Evolutionary conservation across 2,888 invertebrate species (phyloP), one percentile per base, ranked within the genome.

Genomic region (Catonia carolina): DNA sequence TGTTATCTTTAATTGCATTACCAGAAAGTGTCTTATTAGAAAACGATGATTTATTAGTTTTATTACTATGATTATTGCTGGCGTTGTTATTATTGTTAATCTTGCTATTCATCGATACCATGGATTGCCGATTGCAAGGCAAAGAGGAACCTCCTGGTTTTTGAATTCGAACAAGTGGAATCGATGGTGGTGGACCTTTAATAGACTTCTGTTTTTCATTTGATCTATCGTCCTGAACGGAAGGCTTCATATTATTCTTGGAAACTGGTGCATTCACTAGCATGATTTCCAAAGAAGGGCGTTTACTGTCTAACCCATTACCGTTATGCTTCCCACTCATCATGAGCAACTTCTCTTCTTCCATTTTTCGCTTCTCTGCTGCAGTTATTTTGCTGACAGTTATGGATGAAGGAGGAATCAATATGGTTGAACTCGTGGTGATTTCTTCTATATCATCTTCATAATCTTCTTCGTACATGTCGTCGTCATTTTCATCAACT

Each of bases 321-420:
- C 70, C 64, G 27, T 62, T 62, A 31, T 60, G 58, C 7, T 52
- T 52, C 12, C 52, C 52, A 41, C 61, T 56, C 41, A 61, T 55
- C 61, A 64, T 61, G 33, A 63, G 45, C 2, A 65, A 52, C 53
- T 67, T 67, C 12, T 66, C 63, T 49, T 66, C 63, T 48, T 66
- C 66, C 64, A 66, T 63, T 45, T 65, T 63, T 15, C 62, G 54
- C 37, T 66, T 66, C 39, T 67, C 66, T 12, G 63, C 66, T 6
- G 67, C 69, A 1, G 67, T 67, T 59, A 68, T 67, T 60, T 69
- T 71, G 54, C 70, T 70, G 27, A 70, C 72, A 22, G 70, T 73
- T 2, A 71, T 68, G 10, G 71, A 68, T 2, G 70, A 67, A 12
- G 69, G 69, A 8, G 72, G 69, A 60, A 67, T 63, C 10, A 55